Evolutionary conservation across 1,140 invertebrate species (phyloP).

Genomic region (Pachypeltis micranthus): DNA sequence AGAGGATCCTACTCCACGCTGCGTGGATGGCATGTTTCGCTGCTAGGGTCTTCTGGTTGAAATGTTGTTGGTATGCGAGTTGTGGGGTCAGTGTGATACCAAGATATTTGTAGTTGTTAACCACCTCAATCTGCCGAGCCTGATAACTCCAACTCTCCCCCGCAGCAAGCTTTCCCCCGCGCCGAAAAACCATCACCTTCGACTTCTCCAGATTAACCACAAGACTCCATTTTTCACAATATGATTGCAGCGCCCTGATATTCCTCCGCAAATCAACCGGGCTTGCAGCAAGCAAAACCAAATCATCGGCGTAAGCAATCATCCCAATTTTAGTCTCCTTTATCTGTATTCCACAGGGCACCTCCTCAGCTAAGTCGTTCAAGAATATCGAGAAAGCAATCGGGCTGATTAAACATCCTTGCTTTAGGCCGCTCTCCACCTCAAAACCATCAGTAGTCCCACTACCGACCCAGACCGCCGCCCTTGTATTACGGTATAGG

Average conservation of each 20-base stretch:
- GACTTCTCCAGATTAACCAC: slow-evolving; percentile 25
- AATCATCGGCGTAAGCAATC: slow-evolving; percentile 22
- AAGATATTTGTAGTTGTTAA: no score
- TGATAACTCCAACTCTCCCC: no score
- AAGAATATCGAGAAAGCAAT: slow-evolving; percentile 23
- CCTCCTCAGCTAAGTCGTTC: slow-evolving; percentile 19
- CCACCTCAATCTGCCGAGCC: no score
- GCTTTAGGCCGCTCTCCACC: slow-evolving; percentile 22
- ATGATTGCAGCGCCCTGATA: slow-evolving; percentile 17
- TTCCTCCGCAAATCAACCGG: slow-evolving; percentile 10
- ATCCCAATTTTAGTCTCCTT: slow-evolving; percentile 7
- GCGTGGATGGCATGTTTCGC: no score
- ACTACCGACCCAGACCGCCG: slow-evolving; percentile 7
- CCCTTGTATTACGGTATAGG: slow-evolving; percentile 9
- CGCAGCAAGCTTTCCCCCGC: no score
- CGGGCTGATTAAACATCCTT: slow-evolving; percentile 21
- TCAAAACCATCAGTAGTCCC: slow-evolving; percentile 11
- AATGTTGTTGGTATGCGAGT: no score
- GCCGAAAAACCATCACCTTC: slow-evolving; percentile 25
- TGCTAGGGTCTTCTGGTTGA: no score
- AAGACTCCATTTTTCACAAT: slow-evolving; percentile 19
- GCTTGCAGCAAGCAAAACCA: slow-evolving; percentile 18
- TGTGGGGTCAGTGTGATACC: no score
- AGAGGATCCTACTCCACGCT: no score
- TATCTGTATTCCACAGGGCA: slow-evolving; percentile 11